Evolutionary conservation across 2,888 invertebrate species (phyloP).

Genomic region (Drosophila colorata): DNA sequence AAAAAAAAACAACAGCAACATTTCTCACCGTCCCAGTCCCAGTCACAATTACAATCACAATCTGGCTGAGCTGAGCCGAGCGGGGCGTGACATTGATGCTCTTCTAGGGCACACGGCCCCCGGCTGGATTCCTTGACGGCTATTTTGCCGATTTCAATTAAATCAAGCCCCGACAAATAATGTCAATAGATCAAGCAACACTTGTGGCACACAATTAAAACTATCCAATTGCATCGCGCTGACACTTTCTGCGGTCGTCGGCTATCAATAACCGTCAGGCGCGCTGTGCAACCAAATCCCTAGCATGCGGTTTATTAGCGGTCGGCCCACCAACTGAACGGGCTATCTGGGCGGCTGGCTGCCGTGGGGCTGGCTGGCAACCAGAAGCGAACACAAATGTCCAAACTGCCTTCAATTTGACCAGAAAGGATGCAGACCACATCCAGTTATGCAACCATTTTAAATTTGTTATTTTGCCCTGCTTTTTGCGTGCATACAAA

Average conservation of each 20-base stretch:
- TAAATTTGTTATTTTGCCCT: no score
- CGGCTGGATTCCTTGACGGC: slow-evolving; percentile 16
- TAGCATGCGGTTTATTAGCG: slow-evolving; percentile 63
- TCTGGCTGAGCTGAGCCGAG: not conserved
- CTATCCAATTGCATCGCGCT: slow-evolving; percentile 61
- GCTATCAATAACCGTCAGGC: slow-evolving; percentile 68
- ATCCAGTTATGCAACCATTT: no score
- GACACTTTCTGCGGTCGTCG: slow-evolving; percentile 61
- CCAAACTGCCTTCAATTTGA: no score
- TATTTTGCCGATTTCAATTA: slow-evolving; percentile 62
- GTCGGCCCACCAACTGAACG: not conserved
- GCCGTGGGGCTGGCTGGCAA: not conserved
- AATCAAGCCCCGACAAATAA: slow-evolving; percentile 51
- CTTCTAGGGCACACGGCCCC: slow-evolving; percentile 4
- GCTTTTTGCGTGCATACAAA: no score
- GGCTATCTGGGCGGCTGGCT: not conserved
- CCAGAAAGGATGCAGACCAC: no score
- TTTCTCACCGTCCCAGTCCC: no score
- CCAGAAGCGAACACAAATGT: no score
- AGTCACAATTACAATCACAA: no score
- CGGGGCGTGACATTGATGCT: slow-evolving; percentile 39
- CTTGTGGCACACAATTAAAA: slow-evolving; percentile 63
- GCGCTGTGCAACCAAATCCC: slow-evolving; percentile 63
- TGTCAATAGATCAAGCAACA: slow-evolving; percentile 70
- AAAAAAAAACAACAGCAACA: no score